Evolutionary conservation across 2,797 vertebrate genomes (phyloP), one percentile per base, ranked within the genome.

Genomic region (Myotis daubentonii): DNA sequence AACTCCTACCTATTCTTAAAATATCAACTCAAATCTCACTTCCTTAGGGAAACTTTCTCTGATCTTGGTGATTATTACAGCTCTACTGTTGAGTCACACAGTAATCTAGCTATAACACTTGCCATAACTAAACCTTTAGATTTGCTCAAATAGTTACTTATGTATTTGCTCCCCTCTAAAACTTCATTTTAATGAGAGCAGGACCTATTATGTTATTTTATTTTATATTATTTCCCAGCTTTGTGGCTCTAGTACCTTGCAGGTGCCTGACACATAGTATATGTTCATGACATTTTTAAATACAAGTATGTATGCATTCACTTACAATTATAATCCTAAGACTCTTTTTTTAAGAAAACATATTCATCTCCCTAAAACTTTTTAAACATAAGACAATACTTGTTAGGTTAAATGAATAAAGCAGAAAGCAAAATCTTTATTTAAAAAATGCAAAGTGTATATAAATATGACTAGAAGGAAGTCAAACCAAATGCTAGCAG

Each of bases 71-170:
- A 53, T 49, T 84, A 80, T 62, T 25, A 3, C 66, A 71, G 80
- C 0, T 28, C 12, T 51, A 30, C 47, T 55, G 8, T 66, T 74
- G 25, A 87, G 19, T 76, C 25, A 55, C 38, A 25, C 10, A 51
- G 44, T 78, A 30, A 78, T 19, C 87, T 78, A 57, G 11, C 36
- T 84, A 62, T 78, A 72, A 2, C 17, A 20, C 13, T 90, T 86
- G 19, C 7, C 38, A 70, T 85, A 70, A 17, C 19, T 82, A 13
- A 0, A 82, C 10, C n/a, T 92, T 80, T 38, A 65, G 6, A 79
- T 68, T 62, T 91, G n/a, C 55, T 87, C 22, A 65, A 75, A 62
- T 75, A 87, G 38, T 62, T 94, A 66, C 55, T 83, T 83, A 76
- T 62, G 3, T 68, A 20, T 85, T 5, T 36, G 2, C 49, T 90